Evolutionary conservation across 2,113 vertebrate species (phyloP), one percentile per base, ranked within the genome.

Genomic region (Camelus bactrianus): DNA sequence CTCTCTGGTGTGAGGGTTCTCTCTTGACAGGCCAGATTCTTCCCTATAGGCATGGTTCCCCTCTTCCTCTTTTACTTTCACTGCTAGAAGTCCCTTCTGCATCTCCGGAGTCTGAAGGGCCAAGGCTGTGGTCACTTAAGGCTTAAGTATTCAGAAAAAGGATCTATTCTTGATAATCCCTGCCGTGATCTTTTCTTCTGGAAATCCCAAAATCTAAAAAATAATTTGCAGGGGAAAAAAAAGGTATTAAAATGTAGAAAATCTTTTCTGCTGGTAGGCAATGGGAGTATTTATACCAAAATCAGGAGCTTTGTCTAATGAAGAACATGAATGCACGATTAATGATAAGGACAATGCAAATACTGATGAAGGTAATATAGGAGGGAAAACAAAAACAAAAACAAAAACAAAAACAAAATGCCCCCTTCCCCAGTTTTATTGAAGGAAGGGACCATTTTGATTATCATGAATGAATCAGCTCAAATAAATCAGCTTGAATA

Each of bases 181-280:
- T 13, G 38, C 35, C 56, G 91, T 91, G 50, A 65, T 46, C 19
- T 93, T 82, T 91, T 92, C 87, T 76, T 95, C 50, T 48, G 52
- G 77, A 93, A 97, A 56, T 60, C 26, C 56, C 38, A 46, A 89
- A 67, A 95, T 69, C 86, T 96, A 89, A 79, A 92, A 93, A 30
- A 83, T 52, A 95, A 92, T 96, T 65, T 84, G 13, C 70, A 89
- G n/a, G 79, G 32, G n/a, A 77, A 26, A 77, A 92, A 52, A 80
- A 76, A 75, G 58, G 9, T n/a, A 80, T 24, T 52, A 69, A 95
- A 84, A 70, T 19, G 52, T 50, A 73, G 48, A 93, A 96, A 92
- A 85, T 62, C 42, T 52, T 84, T 65, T 75, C 60, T 75, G 46
- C 69, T 92, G 5, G 16, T 5, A 52, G 62, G 48, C 12, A 92